A percentile compares a stretch with the other conserved stretches of the same genome.
Evolutionary conservation across 2,888 invertebrate genomes (phyloP).

Genomic region (Epinotia ramella): DNA sequence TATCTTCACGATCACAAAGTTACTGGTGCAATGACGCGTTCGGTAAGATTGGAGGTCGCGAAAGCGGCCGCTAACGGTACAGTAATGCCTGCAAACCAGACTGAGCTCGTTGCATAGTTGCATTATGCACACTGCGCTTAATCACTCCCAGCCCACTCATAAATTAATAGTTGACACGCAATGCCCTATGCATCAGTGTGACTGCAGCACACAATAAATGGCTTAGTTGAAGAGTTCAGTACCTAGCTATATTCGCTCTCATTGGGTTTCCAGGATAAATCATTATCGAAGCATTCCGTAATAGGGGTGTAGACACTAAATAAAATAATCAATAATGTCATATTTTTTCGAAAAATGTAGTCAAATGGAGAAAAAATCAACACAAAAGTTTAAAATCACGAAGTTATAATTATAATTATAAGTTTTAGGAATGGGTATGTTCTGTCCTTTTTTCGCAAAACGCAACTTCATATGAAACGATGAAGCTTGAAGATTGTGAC

Average conservation of each 20-base stretch:
- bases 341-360: too few relatives aligned
- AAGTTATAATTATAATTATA: too few relatives aligned
- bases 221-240: constrained; percentile 5
- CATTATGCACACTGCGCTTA: constrained; percentile 58
- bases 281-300: too few relatives aligned
- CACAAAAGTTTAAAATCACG: too few relatives aligned
- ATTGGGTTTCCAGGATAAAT: background rate
- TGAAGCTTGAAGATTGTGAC: too few relatives aligned
- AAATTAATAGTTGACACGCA: constrained; percentile 48
- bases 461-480: too few relatives aligned
- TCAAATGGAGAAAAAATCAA: too few relatives aligned
- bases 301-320: too few relatives aligned
- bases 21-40: background rate
- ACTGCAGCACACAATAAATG: constrained; percentile 31
- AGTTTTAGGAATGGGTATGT: too few relatives aligned
- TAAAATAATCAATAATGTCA: too few relatives aligned
- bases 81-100: constrained; percentile 45
- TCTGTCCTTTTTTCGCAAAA: too few relatives aligned
- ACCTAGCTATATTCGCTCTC: background rate
- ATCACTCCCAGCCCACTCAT: constrained; percentile 57
- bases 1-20: background rate
- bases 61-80: constrained; percentile 22
- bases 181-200: constrained; percentile 38
- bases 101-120: constrained; percentile 44
- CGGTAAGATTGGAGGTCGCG: background rate